A percentile compares a stretch with the other conserved stretches of the same genome.
Evolutionary conservation across 2,113 vertebrate genomes (phyloP).

Genomic region (Xiphorhynchus elegans): DNA sequence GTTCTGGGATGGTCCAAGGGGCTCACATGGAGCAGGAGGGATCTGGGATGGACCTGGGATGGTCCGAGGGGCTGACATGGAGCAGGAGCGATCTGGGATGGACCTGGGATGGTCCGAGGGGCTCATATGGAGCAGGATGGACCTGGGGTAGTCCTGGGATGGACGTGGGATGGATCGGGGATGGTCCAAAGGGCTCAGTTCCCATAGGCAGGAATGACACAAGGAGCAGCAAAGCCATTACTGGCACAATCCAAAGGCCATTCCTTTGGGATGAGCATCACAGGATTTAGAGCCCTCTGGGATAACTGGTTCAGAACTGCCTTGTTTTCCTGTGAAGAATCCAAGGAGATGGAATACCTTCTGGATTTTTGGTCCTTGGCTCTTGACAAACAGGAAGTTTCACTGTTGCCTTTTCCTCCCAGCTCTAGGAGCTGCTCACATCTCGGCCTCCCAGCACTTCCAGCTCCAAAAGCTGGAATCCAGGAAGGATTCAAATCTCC

Average conservation of each 20-base stretch:
- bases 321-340: not conserved
- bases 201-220: not conserved
- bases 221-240: not conserved
- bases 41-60: too few relatives aligned
- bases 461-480: not conserved
- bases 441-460: not conserved
- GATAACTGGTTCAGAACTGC: not conserved
- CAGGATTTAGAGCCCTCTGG: not conserved
- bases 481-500: not conserved
- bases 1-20: not conserved
- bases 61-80: too few relatives aligned
- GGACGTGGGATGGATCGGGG: too few relatives aligned
- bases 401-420: not conserved
- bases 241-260: accelerated
- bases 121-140: too few relatives aligned
- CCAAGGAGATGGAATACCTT: not conserved
- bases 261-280: accelerated
- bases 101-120: too few relatives aligned
- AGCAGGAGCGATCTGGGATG: too few relatives aligned
- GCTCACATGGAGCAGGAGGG: too few relatives aligned
- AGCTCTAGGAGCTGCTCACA: not conserved
- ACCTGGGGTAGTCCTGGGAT: too few relatives aligned
- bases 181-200: not conserved
- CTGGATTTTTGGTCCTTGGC: not conserved
- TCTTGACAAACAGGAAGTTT: not conserved